Conservation (phyloP, 2,797 vertebrate species). For the Eleutherodactylus coqui region DNA sequence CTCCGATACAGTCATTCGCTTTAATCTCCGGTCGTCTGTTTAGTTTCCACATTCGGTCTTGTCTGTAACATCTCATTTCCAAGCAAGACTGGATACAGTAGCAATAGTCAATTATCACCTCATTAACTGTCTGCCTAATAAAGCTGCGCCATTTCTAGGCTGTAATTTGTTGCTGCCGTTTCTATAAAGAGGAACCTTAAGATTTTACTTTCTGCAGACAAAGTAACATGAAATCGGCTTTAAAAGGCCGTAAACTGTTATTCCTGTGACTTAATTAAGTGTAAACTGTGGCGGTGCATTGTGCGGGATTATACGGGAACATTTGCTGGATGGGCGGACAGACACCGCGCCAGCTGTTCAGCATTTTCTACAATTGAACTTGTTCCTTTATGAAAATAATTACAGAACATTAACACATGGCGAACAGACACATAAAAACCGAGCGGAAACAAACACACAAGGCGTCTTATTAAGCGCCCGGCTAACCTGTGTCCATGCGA, state of each 20-base stretch:
- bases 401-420: constrained; percentile 57
- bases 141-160: neutral
- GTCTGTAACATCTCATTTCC: constrained; percentile 6
- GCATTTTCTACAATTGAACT: constrained; percentile 49
- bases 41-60: neutral
- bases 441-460: constrained; percentile 37
- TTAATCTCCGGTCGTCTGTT: neutral
- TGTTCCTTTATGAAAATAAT: constrained; percentile 56
- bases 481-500: neutral
- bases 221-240: constrained; percentile 13
- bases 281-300: neutral
- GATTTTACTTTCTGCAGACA: constrained; percentile 21
- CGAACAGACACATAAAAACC: constrained; percentile 60
- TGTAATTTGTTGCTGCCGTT: neutral
- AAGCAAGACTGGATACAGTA: neutral
- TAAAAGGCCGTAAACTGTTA: constrained; percentile 31
- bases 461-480: constrained; percentile 37
- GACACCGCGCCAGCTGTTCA: constrained; percentile 44
- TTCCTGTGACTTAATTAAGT: constrained; percentile 34
- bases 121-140: constrained; percentile 35
- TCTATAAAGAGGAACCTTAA: constrained; percentile 8
- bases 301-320: constrained; percentile 19
- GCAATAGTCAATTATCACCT: constrained; percentile 22
- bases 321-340: constrained; percentile 15
- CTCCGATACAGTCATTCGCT: neutral